These are phyloP conservation scores for Tenualosa ilisha DNA, from an alignment of 2,797 vertebrate species.

Conservation along the genomic window DNA sequence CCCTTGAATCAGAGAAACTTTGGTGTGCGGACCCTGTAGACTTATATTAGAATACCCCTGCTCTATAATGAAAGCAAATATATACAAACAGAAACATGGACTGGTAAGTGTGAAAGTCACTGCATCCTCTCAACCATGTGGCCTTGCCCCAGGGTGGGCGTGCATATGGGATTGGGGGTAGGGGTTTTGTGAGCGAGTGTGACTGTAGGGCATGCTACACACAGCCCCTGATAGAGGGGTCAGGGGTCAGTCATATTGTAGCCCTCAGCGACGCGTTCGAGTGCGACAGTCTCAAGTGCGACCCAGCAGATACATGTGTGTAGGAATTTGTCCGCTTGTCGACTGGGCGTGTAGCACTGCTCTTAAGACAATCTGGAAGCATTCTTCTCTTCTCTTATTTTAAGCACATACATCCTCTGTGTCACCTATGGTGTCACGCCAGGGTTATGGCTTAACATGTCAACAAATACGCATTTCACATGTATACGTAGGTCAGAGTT, in stretches of 20 bases:
- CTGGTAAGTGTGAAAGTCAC: slow-evolving; percentile 17
- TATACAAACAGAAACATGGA: slow-evolving; percentile 26
- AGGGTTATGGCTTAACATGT: not conserved
- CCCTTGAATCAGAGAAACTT: no score
- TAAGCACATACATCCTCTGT: not conserved
- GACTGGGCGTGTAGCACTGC: slow-evolving; percentile 28
- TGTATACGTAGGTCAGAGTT: not conserved
- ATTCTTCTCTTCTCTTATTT: slow-evolving; percentile 32
- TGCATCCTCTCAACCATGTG: not conserved
- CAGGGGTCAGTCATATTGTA: slow-evolving; percentile 49
- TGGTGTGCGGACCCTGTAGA: no score
- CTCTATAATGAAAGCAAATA: not conserved
- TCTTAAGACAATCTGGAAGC: slow-evolving; percentile 44
- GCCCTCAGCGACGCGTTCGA: slow-evolving; percentile 46
- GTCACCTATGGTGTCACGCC: not conserved
- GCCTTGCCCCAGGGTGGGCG: slow-evolving; percentile 2
- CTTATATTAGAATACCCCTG: no score
- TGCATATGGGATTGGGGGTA: slow-evolving; percentile 11
- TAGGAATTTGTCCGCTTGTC: slow-evolving; percentile 47
- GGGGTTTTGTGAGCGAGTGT: not conserved
- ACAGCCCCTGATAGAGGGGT: slow-evolving; percentile 49
- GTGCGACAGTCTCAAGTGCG: slow-evolving; percentile 53
- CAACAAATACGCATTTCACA: not conserved
- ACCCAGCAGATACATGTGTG: slow-evolving; percentile 44
- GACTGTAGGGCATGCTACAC: slow-evolving; percentile 22